Conservation (phyloP, 2,113 vertebrate species). For the Trematocara variabile region DNA sequence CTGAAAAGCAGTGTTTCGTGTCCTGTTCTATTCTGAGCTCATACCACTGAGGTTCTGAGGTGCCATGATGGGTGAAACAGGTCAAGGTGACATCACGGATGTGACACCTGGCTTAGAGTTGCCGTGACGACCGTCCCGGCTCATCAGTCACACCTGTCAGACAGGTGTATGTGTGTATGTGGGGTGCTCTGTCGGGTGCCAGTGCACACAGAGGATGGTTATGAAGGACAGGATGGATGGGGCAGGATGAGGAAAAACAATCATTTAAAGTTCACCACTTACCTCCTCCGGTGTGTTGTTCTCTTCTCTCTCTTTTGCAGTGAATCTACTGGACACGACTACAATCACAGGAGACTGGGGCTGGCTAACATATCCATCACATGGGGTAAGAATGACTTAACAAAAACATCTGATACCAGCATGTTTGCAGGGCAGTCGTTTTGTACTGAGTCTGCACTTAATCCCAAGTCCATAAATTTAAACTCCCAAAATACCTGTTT, state of each 20-base stretch:
- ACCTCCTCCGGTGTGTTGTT: constrained; percentile 36
- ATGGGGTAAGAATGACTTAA: constrained; percentile 78
- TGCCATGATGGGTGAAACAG: background rate
- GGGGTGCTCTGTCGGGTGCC: background rate
- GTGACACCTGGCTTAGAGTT: constrained; percentile 19
- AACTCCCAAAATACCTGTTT: background rate
- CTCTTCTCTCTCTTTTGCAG: constrained; percentile 69
- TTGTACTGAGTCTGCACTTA: background rate
- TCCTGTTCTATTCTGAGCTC: constrained; percentile 7
- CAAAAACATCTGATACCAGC: background rate
- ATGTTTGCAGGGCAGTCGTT: background rate
- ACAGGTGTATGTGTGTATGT: background rate
- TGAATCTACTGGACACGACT: constrained; percentile 91
- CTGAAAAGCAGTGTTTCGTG: background rate
- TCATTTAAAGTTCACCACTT: constrained; percentile 14
- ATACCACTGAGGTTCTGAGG: background rate
- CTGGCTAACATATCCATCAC: constrained; percentile 91
- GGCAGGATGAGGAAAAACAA: background rate
- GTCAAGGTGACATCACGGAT: constrained; percentile 52
- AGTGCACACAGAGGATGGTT: background rate
- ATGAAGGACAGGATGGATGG: background rate
- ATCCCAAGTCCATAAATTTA: background rate
- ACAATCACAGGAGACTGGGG: constrained; percentile 91
- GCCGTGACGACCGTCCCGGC: constrained; percentile 21
- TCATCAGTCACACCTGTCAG: constrained; percentile 63